Evolutionary conservation across 1,140 invertebrate species (phyloP).

Genomic region (Papilio glaucus): DNA sequence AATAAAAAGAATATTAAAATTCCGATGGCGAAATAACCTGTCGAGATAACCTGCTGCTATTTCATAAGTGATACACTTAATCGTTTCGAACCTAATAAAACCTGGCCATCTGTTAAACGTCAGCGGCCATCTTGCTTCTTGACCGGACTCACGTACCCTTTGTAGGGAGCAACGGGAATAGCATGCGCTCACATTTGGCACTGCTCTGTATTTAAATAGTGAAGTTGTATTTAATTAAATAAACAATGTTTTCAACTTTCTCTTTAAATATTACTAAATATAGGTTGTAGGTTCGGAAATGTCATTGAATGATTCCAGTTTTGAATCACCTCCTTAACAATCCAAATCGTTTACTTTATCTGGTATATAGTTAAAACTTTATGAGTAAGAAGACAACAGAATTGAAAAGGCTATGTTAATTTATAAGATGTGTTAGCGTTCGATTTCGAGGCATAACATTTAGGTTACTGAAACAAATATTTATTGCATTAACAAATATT

Average conservation of each 20-base stretch:
- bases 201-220: neutral
- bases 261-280: neutral
- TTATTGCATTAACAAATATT: too few relatives aligned
- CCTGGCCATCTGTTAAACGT: conserved; percentile 51
- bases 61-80: conserved; percentile 47
- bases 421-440: too few relatives aligned
- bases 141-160: conserved; percentile 52
- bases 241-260: neutral
- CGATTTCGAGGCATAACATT: too few relatives aligned
- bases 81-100: conserved; percentile 63
- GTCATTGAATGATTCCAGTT: too few relatives aligned
- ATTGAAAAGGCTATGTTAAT: too few relatives aligned
- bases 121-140: conserved; percentile 42
- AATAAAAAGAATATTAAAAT: conserved; percentile 16
- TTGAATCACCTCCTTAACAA: too few relatives aligned
- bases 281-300: too few relatives aligned
- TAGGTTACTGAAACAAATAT: too few relatives aligned
- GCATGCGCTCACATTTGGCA: conserved; percentile 45
- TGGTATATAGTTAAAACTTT: too few relatives aligned
- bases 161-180: conserved; percentile 33
- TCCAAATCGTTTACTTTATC: too few relatives aligned
- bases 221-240: conserved; percentile 11
- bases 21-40: conserved; percentile 8
- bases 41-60: conserved; percentile 23
- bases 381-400: too few relatives aligned